Evolutionary conservation across 1,140 invertebrate genomes (phyloP).

Genomic region (Lepeophtheirus salmonis): DNA sequence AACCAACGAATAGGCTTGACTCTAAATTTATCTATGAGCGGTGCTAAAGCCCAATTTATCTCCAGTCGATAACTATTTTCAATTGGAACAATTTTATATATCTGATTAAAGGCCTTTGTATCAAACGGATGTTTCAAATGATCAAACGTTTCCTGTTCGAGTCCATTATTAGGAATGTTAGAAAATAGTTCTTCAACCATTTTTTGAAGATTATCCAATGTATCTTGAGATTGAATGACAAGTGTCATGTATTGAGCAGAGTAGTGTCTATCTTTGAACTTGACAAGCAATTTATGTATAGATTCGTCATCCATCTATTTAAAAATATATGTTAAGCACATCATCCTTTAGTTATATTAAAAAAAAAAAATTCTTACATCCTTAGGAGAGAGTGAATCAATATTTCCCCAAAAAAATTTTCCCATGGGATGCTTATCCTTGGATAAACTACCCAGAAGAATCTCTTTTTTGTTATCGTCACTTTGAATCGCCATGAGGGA

Average conservation of each 20-base stretch:
- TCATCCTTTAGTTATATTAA: background rate
- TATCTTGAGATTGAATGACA: slow-evolving; percentile 45
- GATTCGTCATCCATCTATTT: slow-evolving; percentile 25
- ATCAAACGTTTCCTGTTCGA: slow-evolving; percentile 3
- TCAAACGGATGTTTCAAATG: slow-evolving; percentile 9
- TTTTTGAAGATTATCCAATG: slow-evolving; percentile 48
- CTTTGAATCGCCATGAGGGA: slow-evolving; percentile 48
- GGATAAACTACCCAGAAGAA: slow-evolving; percentile 46
- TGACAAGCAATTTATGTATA: slow-evolving; percentile 33
- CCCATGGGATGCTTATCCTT: slow-evolving; percentile 45
- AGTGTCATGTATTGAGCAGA: slow-evolving; percentile 71
- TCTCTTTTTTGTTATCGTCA: slow-evolving; percentile 46
- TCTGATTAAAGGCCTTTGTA: background rate
- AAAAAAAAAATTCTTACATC: slow-evolving; percentile 27
- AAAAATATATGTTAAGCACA: background rate
- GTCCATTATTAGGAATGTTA: slow-evolving; percentile 13
- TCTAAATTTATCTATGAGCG: slow-evolving; percentile 6
- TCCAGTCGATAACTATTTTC: slow-evolving; percentile 14
- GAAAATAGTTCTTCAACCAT: slow-evolving; percentile 25
- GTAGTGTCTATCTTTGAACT: slow-evolving; percentile 61
- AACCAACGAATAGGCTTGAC: slow-evolving; percentile 11
- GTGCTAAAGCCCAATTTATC: slow-evolving; percentile 5
- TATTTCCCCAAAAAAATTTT: slow-evolving; percentile 64
- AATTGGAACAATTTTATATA: slow-evolving; percentile 8
- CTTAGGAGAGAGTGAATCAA: slow-evolving; percentile 43